These are phyloP conservation scores for Lota lota DNA, from an alignment of 2,113 vertebrate species.

Conservation along the genomic window DNA sequence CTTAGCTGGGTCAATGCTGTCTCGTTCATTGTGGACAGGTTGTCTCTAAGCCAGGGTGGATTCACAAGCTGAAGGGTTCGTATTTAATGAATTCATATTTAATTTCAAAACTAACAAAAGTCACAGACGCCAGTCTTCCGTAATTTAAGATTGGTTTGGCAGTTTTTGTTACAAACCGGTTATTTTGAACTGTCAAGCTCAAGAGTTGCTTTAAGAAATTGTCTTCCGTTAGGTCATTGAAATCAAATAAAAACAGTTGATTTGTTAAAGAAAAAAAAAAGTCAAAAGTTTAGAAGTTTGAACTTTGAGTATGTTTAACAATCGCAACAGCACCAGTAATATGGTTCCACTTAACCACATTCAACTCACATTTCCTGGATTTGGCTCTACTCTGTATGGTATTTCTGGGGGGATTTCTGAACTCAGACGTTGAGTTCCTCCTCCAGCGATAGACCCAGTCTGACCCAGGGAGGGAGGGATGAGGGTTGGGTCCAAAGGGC, in stretches of 20 bases:
- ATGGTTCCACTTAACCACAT: constrained; percentile 44
- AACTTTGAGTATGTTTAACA: neutral
- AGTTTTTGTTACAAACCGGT: neutral
- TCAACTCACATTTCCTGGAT: constrained; percentile 41
- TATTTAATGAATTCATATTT: constrained; percentile 7
- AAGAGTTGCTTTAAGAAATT: neutral
- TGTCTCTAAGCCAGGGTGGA: constrained; percentile 9
- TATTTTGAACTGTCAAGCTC: neutral
- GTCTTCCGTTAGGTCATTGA: neutral
- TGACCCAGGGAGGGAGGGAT: constrained; percentile 34
- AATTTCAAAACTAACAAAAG: neutral
- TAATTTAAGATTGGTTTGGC: neutral
- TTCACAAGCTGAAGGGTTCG: constrained; percentile 6
- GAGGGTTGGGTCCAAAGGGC: constrained; percentile 49
- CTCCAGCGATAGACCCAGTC: constrained; percentile 32
- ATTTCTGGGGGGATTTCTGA: constrained; percentile 44
- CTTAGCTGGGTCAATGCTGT: constrained; percentile 4
- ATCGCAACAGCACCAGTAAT: constrained; percentile 35
- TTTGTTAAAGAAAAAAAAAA: neutral
- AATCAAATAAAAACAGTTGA: neutral
- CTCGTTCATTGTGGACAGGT: neutral
- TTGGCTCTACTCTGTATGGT: constrained; percentile 28
- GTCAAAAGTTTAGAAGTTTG: neutral
- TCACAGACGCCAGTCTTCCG: neutral
- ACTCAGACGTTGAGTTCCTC: constrained; percentile 25